Evolutionary conservation across 2,113 vertebrate genomes (phyloP), one percentile per base, ranked within the genome.

Genomic region (Centropristis striata): DNA sequence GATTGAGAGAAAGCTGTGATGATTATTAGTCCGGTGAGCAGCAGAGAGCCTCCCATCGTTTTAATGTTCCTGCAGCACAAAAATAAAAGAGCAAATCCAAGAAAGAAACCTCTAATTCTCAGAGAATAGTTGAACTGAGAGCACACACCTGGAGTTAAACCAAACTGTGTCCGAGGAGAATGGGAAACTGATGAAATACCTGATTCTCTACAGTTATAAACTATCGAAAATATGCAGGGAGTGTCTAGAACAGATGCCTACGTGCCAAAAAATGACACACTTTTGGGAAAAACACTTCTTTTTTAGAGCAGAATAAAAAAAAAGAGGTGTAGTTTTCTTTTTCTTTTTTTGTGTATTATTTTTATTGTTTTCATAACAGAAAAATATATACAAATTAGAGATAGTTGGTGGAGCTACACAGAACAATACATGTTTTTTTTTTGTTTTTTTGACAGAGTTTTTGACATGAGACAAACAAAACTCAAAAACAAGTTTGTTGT

Each of bases 121-220:
- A 10, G 41, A 57, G n/a, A 32, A 41, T 5, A 42, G 54, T 23
- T 51, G 14, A 39, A 37, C 18, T 1, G 6, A n/a, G 8, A 66
- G 11, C 20, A 12, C 32, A 50, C 18, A 78, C 54, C 68, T 79
- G 71, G 42, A 72, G 28, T 14, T 39, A 59, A 61, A 59, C 44
- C 57, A 6, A 64, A n/a, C 4, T 25, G 50, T 32, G 47, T 25
- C 44, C 27, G 36, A 50, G 27, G 8, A 8, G 39, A 53, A 61
- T 5, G 16, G 67, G 46, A 61, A 50, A 20, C 58, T 32, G 49
- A 55, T 0, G 6, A 70, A 83, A 95, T 94, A 58, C 87, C 90
- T 73, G 91, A 94, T 94, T 93, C 69, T 90, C 80, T 78, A 57
- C 86, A 86, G 90, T 72, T 58, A 82, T 91, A 92, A 87, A 92